phyloP scores from a whole-genome alignment of 2,113 vertebrate genomes.

The Thamnophis sirtalis region DNA sequence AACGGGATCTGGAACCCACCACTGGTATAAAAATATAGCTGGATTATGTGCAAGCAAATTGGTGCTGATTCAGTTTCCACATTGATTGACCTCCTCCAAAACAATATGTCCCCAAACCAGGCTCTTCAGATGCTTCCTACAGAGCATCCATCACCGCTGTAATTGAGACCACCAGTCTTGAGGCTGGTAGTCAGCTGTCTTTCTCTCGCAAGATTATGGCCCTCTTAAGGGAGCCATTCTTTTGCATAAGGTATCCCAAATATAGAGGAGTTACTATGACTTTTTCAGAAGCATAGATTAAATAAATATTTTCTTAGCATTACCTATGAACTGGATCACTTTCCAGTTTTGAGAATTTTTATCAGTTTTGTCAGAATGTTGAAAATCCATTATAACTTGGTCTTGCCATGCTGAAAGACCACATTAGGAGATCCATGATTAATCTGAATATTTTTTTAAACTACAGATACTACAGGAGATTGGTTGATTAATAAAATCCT shows the following conservation, averaged over 20 bases:
- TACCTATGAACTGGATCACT: not conserved
- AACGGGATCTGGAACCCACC: too few relatives aligned
- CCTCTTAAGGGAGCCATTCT: not conserved
- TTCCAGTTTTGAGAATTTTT: not conserved
- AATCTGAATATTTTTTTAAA: not conserved
- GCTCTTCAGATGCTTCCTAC: not conserved
- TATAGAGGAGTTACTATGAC: not conserved
- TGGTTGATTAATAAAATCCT: not conserved
- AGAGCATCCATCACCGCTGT: not conserved
- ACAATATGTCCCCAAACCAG: not conserved
- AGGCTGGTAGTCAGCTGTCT: not conserved
- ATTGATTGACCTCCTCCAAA: not conserved
- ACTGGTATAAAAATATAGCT: too few relatives aligned
- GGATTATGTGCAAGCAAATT: not conserved
- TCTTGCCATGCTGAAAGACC: not conserved
- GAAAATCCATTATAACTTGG: not conserved
- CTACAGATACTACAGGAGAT: not conserved
- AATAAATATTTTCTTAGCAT: not conserved
- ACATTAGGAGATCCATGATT: not conserved
- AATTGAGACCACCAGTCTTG: not conserved
- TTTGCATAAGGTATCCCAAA: not conserved
- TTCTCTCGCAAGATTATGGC: not conserved
- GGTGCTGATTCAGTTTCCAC: not conserved
- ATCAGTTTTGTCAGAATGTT: not conserved
- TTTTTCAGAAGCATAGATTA: not conserved